A percentile compares a stretch with the other conserved stretches of the same genome.
Conservation (phyloP, 92 coral and sea anemone genomes). For the Zoanthus sociatus region DNA sequence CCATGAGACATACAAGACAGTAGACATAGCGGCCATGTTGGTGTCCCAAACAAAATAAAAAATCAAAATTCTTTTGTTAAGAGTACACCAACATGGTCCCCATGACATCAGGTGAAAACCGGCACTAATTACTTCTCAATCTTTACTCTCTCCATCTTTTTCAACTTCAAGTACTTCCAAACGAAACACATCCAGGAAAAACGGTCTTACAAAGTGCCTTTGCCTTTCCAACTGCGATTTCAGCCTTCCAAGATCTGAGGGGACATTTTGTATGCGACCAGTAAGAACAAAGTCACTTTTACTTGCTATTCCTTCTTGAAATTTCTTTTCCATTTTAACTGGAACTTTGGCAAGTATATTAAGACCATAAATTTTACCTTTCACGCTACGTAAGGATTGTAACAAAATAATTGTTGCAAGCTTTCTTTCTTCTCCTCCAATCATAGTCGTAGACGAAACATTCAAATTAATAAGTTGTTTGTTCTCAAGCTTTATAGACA, state of each 20-base stretch:
- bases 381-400: slow-evolving; percentile 91
- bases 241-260: slow-evolving; percentile 78
- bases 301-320: slow-evolving; percentile 67
- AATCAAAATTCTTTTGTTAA: too few species aligned
- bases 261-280: slow-evolving; percentile 81
- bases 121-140: background rate
- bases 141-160: slow-evolving; percentile 10
- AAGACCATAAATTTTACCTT: slow-evolving; percentile 84
- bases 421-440: slow-evolving; percentile 77
- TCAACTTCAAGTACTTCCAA: slow-evolving; percentile 68
- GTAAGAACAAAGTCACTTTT: slow-evolving; percentile 83
- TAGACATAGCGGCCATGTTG: too few species aligned
- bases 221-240: slow-evolving; percentile 81
- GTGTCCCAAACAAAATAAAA: too few species aligned
- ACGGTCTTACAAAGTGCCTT: slow-evolving; percentile 85
- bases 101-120: too few species aligned
- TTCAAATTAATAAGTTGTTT: slow-evolving; percentile 85
- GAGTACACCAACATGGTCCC: too few species aligned
- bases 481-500: slow-evolving; percentile 73
- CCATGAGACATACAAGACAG: too few species aligned
- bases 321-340: slow-evolving; percentile 78
- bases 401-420: slow-evolving; percentile 78
- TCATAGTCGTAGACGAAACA: slow-evolving; percentile 77
- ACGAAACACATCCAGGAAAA: slow-evolving; percentile 82
- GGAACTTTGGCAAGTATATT: slow-evolving; percentile 88